A percentile compares a stretch with the other conserved stretches of the same genome.
Evolutionary conservation across 2,888 invertebrate species (phyloP).

Genomic region (Aquatica leii): DNA sequence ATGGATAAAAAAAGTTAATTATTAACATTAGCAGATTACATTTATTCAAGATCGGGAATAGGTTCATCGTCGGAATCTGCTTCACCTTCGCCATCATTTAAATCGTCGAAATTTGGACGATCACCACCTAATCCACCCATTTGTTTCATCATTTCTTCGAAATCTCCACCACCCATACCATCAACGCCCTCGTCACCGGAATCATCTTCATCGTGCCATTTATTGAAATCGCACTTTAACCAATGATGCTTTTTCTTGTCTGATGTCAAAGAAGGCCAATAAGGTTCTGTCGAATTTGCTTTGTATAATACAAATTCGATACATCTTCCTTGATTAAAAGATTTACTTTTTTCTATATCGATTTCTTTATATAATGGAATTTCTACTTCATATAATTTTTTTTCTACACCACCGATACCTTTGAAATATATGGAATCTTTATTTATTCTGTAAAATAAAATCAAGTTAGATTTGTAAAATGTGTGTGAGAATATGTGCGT

Average conservation of each 20-base stretch:
- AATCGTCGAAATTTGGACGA: constrained; percentile 78
- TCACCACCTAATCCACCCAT: constrained; percentile 70
- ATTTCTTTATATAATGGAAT: constrained; percentile 86
- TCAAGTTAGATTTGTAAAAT: too few relatives aligned
- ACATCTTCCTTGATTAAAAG: constrained; percentile 76
- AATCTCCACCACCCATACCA: constrained; percentile 64
- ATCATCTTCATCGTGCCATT: constrained; percentile 97
- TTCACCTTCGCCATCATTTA: constrained; percentile 67
- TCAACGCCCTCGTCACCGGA: constrained; percentile 78
- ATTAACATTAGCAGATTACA: constrained; percentile 25
- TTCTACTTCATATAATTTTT: constrained; percentile 86
- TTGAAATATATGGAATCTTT: constrained; percentile 81
- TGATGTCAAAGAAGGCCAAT: constrained; percentile 89
- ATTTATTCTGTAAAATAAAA: constrained; percentile 66
- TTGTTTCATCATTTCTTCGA: constrained; percentile 77
- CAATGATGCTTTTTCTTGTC: constrained; percentile 91
- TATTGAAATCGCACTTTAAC: constrained; percentile 97
- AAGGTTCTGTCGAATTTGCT: constrained; percentile 72
- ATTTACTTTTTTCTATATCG: constrained; percentile 78
- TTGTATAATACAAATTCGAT: constrained; percentile 79
- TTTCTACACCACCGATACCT: constrained; percentile 85
- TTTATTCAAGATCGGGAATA: constrained; percentile 75
- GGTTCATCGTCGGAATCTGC: constrained; percentile 84
- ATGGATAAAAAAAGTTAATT: constrained; percentile 16
- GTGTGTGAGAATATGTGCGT: constrained; percentile 54